phyloP scores from a whole-genome alignment of 2,113 vertebrate genomes.

The Synchiropus splendidus region DNA sequence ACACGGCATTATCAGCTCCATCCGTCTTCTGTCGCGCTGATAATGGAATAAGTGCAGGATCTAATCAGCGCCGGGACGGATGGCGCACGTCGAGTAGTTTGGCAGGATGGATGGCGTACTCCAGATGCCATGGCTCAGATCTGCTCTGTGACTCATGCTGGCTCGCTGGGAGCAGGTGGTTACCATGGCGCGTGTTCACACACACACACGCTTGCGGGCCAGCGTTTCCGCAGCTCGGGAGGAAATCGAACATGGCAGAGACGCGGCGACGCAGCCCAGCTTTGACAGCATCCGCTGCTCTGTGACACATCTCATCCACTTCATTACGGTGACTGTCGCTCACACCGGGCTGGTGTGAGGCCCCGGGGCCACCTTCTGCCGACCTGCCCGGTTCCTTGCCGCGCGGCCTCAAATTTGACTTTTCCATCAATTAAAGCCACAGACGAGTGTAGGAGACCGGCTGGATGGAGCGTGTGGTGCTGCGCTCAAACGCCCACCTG shows the following conservation, averaged over 20 bases:
- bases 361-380: too few species aligned
- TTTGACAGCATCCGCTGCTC: neutral
- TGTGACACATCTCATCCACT: too few species aligned
- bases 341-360: too few species aligned
- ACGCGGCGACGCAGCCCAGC: neutral
- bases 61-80: too few species aligned
- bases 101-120: slow-evolving; percentile 32
- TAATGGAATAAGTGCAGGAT: slow-evolving; percentile 12
- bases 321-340: too few species aligned
- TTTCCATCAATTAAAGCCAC: too few species aligned
- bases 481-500: too few species aligned
- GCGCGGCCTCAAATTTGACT: too few species aligned
- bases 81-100: slow-evolving; percentile 5
- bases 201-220: slow-evolving; percentile 21
- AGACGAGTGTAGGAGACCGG: too few species aligned
- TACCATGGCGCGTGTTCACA: slow-evolving; percentile 35
- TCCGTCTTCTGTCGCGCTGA: slow-evolving; percentile 8
- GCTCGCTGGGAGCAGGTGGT: slow-evolving; percentile 60
- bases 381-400: too few species aligned
- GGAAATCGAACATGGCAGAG: slow-evolving; percentile 40
- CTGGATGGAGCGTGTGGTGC: too few species aligned
- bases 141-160: slow-evolving; percentile 52
- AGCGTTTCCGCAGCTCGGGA: slow-evolving; percentile 32
- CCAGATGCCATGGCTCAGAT: slow-evolving; percentile 55
- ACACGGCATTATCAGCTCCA: slow-evolving; percentile 15